Evolutionary conservation across 2,888 invertebrate genomes (phyloP).

Genomic region (Linnaemya tessellans): DNA sequence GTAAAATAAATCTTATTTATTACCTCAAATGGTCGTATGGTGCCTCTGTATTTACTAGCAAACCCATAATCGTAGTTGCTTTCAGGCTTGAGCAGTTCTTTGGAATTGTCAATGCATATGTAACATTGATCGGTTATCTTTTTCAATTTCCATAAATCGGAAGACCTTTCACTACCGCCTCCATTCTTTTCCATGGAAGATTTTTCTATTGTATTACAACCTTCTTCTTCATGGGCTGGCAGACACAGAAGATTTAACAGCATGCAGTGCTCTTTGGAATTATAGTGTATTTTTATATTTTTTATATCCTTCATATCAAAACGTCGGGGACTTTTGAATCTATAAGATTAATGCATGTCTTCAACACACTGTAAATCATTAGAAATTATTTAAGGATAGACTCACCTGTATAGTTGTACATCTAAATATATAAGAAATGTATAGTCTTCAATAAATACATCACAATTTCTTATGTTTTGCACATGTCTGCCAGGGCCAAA

Average conservation of each 20-base stretch:
- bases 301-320: slow-evolving; percentile 80
- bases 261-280: slow-evolving; percentile 74
- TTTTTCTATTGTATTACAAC: slow-evolving; percentile 66
- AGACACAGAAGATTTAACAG: slow-evolving; percentile 77
- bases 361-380: neutral
- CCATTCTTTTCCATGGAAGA: slow-evolving; percentile 72
- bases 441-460: slow-evolving; percentile 80
- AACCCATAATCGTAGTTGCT: slow-evolving; percentile 79
- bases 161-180: slow-evolving; percentile 59
- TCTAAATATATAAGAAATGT: slow-evolving; percentile 80
- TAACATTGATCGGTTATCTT: slow-evolving; percentile 81
- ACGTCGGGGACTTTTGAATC: slow-evolving; percentile 78
- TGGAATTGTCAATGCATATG: slow-evolving; percentile 77
- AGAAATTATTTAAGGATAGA: neutral
- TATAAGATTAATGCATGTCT: slow-evolving; percentile 46
- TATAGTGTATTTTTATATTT: slow-evolving; percentile 77
- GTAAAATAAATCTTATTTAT: too few species aligned
- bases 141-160: slow-evolving; percentile 77
- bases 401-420: slow-evolving; percentile 72
- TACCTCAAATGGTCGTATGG: slow-evolving; percentile 74
- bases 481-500: slow-evolving; percentile 72
- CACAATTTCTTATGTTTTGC: slow-evolving; percentile 79
- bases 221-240: slow-evolving; percentile 72
- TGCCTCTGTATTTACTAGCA: slow-evolving; percentile 76
- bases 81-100: slow-evolving; percentile 74